Conservation (phyloP, 2,113 vertebrate species). For the Sorex fumeus region DNA sequence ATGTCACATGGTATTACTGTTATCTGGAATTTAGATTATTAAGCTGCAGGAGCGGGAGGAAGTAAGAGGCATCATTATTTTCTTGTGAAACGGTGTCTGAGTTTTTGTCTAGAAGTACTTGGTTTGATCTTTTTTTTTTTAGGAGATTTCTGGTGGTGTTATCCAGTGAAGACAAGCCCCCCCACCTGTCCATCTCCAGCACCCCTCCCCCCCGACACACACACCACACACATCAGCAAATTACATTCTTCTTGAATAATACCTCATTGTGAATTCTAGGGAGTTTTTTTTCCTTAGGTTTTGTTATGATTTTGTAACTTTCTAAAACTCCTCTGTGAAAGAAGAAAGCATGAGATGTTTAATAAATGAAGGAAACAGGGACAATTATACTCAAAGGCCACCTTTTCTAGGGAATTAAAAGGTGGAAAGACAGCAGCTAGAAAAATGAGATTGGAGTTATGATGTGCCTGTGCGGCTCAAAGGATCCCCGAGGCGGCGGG, state of each 20-base stretch:
- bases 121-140: not conserved
- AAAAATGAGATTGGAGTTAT: not conserved
- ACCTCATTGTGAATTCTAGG: not conserved
- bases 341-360: not conserved
- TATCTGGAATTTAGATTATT: conserved; percentile 20
- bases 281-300: not conserved
- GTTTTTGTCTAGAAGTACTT: conserved; percentile 17
- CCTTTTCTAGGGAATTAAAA: conserved; percentile 33
- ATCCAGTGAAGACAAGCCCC: not conserved
- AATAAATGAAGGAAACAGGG: conserved; percentile 11
- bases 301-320: conserved; percentile 36
- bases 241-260: not conserved
- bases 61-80: not conserved
- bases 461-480: not conserved
- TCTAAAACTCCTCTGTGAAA: not conserved
- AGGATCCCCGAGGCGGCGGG: not conserved
- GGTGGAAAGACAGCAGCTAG: not conserved
- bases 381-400: not conserved
- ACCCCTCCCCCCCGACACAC: too few species aligned
- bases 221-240: not conserved
- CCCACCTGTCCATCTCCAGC: too few species aligned
- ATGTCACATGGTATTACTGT: not conserved
- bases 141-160: not conserved
- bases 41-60: not conserved
- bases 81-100: not conserved